These are phyloP conservation scores for Stegophylla sp. DNA, from an alignment of 2,888 invertebrate species.

Conservation along the genomic window DNA sequence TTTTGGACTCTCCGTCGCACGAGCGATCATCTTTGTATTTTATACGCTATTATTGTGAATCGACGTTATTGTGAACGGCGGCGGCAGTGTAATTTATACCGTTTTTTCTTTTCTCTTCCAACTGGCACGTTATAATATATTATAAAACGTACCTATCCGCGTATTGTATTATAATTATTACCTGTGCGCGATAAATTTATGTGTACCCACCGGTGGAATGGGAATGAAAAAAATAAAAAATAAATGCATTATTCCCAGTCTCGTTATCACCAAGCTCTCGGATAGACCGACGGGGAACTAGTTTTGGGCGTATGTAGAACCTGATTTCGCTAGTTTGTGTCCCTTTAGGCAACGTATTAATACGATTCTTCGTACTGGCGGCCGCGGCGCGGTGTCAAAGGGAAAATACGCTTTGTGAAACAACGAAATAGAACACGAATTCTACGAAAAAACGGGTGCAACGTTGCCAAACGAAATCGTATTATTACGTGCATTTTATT, in stretches of 20 bases:
- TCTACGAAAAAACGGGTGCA: conserved; percentile 40
- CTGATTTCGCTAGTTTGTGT: conserved; percentile 31
- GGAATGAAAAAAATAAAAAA: conserved; percentile 6
- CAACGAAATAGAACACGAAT: conserved; percentile 35
- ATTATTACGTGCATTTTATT: conserved; percentile 25
- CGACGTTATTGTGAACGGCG: neutral
- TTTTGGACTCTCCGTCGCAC: neutral
- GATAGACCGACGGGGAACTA: conserved; percentile 26
- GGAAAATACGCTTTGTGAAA: conserved; percentile 15
- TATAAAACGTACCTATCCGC: neutral
- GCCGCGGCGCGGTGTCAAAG: conserved; percentile 43
- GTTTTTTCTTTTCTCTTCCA: too few relatives aligned
- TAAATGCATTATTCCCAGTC: neutral
- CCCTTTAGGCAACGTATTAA: conserved; percentile 35
- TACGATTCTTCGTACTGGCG: conserved; percentile 14
- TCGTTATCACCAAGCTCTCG: conserved; percentile 19
- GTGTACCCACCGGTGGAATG: neutral
- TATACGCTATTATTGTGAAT: too few relatives aligned
- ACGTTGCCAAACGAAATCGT: conserved; percentile 41
- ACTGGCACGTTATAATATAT: neutral
- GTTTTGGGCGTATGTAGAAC: conserved; percentile 32
- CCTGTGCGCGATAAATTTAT: conserved; percentile 12
- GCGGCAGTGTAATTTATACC: neutral
- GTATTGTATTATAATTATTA: neutral
- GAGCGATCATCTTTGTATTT: neutral